Percentiles rank a stretch among this genome's conserved stretches.
Conservation (phyloP, 2,113 vertebrate species). For the Dendropsophus ebraccatus region DNA sequence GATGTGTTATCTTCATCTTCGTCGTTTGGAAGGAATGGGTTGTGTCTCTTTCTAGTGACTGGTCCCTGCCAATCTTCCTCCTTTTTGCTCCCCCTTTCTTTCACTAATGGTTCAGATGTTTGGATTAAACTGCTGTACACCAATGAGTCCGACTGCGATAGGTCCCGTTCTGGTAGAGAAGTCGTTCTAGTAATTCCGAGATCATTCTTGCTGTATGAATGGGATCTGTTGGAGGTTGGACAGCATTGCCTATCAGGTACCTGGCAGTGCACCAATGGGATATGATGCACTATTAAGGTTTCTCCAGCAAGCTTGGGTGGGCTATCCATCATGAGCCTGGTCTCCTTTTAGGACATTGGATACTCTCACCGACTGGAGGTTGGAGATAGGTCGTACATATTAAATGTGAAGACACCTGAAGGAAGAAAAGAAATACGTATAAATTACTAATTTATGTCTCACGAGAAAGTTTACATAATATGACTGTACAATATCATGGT, state of each 20-base stretch:
- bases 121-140: conserved; percentile 88
- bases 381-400: conserved; percentile 66
- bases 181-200: conserved; percentile 81
- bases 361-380: conserved; percentile 31
- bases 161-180: conserved; percentile 83
- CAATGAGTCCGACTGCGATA: conserved; percentile 86
- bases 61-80: conserved; percentile 68
- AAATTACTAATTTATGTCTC: neutral
- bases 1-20: conserved; percentile 73
- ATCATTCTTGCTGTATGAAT: conserved; percentile 85
- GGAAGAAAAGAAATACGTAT: conserved; percentile 61
- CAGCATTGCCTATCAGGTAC: conserved; percentile 83
- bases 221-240: conserved; percentile 76
- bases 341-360: conserved; percentile 70
- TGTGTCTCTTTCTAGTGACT: conserved; percentile 73
- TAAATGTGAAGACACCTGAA: conserved; percentile 71
- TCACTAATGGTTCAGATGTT: conserved; percentile 62
- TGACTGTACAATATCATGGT: neutral
- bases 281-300: conserved; percentile 96
- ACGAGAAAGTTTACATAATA: neutral
- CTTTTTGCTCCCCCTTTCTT: conserved; percentile 65
- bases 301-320: conserved; percentile 90
- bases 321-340: conserved; percentile 84
- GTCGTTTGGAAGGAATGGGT: conserved; percentile 87
- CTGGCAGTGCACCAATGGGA: conserved; percentile 96